Percentiles rank a stretch among this genome's conserved stretches.
Evolutionary conservation across 2,113 vertebrate genomes (phyloP).

Genomic region (Callithrix jacchus): DNA sequence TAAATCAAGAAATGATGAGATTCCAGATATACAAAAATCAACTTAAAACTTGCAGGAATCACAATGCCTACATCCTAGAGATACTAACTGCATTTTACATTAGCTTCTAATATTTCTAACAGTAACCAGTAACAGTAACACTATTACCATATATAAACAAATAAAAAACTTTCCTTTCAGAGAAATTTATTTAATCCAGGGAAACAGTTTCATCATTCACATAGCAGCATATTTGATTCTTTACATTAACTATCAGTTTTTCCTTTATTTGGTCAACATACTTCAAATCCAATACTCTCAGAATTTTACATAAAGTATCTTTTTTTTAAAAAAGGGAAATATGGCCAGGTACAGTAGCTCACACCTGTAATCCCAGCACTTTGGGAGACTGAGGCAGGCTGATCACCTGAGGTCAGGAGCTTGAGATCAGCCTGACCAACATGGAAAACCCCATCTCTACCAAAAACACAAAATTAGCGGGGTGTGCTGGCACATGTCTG

Average conservation of each 20-base stretch:
- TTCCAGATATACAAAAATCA: background rate
- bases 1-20: background rate
- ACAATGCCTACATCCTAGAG: background rate
- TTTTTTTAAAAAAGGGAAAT: no score
- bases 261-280: background rate
- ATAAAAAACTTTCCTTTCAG: background rate
- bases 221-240: background rate
- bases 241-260: background rate
- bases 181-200: background rate
- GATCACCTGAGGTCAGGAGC: no score
- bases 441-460: no score
- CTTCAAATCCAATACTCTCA: background rate
- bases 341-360: no score
- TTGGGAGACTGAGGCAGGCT: no score
- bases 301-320: background rate
- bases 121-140: background rate
- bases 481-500: no score
- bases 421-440: no score
- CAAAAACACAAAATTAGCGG: no score
- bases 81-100: background rate
- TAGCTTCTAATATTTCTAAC: background rate
- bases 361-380: no score
- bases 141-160: background rate
- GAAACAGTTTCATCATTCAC: background rate
- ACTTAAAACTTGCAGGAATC: background rate